Base-by-base conservation (phyloP, 92 coral and sea anemone genomes). In the Phenganax marumi region DNA sequence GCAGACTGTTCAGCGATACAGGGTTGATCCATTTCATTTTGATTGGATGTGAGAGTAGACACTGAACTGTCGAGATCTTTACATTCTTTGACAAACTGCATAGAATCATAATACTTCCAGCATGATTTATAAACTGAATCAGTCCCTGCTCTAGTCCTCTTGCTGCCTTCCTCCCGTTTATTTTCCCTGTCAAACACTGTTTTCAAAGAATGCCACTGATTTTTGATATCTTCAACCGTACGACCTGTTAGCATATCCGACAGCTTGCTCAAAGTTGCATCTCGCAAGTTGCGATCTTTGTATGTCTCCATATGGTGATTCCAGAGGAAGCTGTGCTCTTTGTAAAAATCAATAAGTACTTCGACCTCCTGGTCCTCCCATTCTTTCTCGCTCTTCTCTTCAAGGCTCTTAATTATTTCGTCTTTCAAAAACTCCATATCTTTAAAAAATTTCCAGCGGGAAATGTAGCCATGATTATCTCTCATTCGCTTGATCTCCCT, bases 311-410 rank as follows among this genome's bases (percentile, higher is more conserved):
- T 77, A 50, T 79, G 88, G 56, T 84, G 88, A 73, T 88, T 83
- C 88, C 90, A 88, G 33, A 88, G 87, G 46, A 83, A 87, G 54
- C 70, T 81, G 55, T 84, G 81, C 24, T 84, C 86, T 75, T 52
- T 84, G 55, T 84, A 84, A 63, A 78, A 84, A 39, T 88, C 88
- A 50, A 72, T 75, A 0, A 84, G 75, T 24, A 69, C 74, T 76
- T 88, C 84, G 65, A 80, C 76, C 74, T 88, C 88, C 73, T 85
- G 69, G 33, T 74, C 81, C 33, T 33, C 68, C 85, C 85, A 77
- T 78, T 82, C 84, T 46, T 77, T 86, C 7, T 77, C 73, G 43
- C 47, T 49, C 75, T 81, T 86, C 12, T 14, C 75, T 49, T 75
- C 66, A 46, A 79, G 13, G 64, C 70, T 63, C 52, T 86, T 75